These are phyloP conservation scores for Melanostigma gelatinosum DNA, from an alignment of 2,113 vertebrate species.

Conservation along the genomic window DNA sequence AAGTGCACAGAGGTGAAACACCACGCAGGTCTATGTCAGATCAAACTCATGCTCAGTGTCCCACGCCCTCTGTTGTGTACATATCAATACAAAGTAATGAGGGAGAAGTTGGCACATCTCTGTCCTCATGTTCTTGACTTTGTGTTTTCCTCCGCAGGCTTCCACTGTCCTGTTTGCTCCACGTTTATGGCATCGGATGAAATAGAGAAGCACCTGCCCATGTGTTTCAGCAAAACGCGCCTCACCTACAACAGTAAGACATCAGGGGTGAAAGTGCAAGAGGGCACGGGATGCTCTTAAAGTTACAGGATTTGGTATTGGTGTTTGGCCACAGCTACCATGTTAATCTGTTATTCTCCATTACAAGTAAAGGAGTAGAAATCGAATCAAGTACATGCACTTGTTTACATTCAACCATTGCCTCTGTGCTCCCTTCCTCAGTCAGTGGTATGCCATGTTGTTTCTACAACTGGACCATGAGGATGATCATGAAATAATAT, in stretches of 20 bases:
- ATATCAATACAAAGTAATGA: slow-evolving; percentile 31
- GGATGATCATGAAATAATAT: not conserved
- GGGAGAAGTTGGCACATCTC: not conserved
- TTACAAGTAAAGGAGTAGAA: not conserved
- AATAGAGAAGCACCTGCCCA: slow-evolving; percentile 96
- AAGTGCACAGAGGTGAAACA: slow-evolving; percentile 1
- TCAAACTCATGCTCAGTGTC: slow-evolving; percentile 1
- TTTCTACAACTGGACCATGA: not conserved
- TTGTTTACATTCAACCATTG: not conserved
- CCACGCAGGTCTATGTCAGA: not conserved
- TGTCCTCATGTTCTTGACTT: slow-evolving; percentile 34
- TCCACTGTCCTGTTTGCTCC: slow-evolving; percentile 97
- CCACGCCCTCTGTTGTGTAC: slow-evolving; percentile 43
- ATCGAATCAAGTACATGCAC: not conserved
- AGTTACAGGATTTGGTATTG: not conserved
- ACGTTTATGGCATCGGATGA: slow-evolving; percentile 95
- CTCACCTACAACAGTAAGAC: slow-evolving; percentile 98
- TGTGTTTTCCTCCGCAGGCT: slow-evolving; percentile 81
- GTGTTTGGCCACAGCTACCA: not conserved
- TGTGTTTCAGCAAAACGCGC: slow-evolving; percentile 96
- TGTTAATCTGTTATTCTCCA: not conserved
- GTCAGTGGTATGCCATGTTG: not conserved
- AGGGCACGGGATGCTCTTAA: not conserved
- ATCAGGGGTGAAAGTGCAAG: not conserved
- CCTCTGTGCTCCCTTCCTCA: not conserved